Evolutionary conservation across 2,113 vertebrate genomes (phyloP), one percentile per base, ranked within the genome.

Genomic region (Scatophagus argus): DNA sequence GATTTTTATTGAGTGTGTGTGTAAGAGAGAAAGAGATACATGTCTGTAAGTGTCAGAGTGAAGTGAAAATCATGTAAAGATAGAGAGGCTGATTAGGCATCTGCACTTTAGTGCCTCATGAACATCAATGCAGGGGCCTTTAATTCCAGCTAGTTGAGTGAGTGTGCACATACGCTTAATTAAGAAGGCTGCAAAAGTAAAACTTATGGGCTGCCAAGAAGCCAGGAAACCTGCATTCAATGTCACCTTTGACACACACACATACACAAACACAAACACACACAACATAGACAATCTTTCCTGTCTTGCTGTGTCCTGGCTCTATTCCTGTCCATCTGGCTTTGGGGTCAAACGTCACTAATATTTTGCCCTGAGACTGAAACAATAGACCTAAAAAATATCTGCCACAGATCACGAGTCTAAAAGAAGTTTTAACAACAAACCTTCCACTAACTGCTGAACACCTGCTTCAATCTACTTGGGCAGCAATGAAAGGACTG

Each of bases 351-450:
- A 72, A 77, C n/a, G n/a, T n/a, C n/a, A n/a, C n/a, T n/a, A n/a
- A n/a, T 51, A 49, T 44, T 73, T 85, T 58, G 17, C 32, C 21
- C 36, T 38, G 27, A 34, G 27, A 82, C 31, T 32, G 51, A 38
- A 39, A 25, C 39, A 47, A 70, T 63, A 70, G 13, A 66, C 31
- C 46, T 72, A 55, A 68, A 79, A 89, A 82, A 81, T 68, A 74
- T 75, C 69, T 76, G 79, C 75, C 70, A 69, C 80, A 86, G 60
- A 81, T 82, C 47, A 46, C 55, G 64, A 34, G 71, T 83, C 67
- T 41, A 83, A 75, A 78, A 80, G 21, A 74, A 69, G 64, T 74
- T 65, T 86, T 89, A 70, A 75, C 84, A 58, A 55, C 11, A 6
- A 66, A 83, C 72, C 64, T 32, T 27, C 41, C 58, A 55, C 60